Base-by-base conservation (phyloP, 2,888 invertebrate genomes). In the Agonopterix arenella region DNA sequence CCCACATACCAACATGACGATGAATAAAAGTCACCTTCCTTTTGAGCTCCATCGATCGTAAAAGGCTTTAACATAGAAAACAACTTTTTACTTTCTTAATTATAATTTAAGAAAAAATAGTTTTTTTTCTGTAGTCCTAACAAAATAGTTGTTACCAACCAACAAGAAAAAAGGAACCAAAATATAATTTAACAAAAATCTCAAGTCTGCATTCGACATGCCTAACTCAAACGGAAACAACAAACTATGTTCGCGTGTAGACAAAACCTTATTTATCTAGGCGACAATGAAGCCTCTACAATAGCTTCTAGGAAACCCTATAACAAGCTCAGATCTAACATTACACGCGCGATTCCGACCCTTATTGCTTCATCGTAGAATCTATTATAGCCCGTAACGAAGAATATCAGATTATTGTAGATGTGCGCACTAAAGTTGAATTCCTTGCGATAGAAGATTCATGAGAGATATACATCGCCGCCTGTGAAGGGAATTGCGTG, bases 241-340 rank as follows among this genome's bases (percentile, higher is more conserved):
- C 46, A 44, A 46, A 46, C 40, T 18, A 46, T 44, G 49, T 45
- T 67, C 51, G 66, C 68, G 62, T 70, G 68, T 60, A 62, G 58
- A 66, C 64, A 58, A 61, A 67, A 64, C 58, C 64, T 64, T 58
- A 60, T 51, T n/a, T 61, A 73, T 67, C 69, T 72, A 73, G 69
- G 66, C 67, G 66, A 69, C 72, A 71, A 71, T 69, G 73, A 80
- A 80, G 74, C 75, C 79, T 69, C 56, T 56, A 66, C 64, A 67
- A 70, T 64, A 61, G 61, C 62, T 68, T 63, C 69, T 68, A 68
- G 70, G 82, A 84, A 84, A 69, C 81, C 80, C 73, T 79, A 76
- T 68, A 73, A 70, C 62, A 64, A 69, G 64, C 64, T 45, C 48
- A 50, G 51, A 48, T 47, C 38, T 66, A 49, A n/a, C 8, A 11